Base-by-base conservation (phyloP, 2,888 invertebrate genomes). In the Drosophila vallismaia region DNA sequence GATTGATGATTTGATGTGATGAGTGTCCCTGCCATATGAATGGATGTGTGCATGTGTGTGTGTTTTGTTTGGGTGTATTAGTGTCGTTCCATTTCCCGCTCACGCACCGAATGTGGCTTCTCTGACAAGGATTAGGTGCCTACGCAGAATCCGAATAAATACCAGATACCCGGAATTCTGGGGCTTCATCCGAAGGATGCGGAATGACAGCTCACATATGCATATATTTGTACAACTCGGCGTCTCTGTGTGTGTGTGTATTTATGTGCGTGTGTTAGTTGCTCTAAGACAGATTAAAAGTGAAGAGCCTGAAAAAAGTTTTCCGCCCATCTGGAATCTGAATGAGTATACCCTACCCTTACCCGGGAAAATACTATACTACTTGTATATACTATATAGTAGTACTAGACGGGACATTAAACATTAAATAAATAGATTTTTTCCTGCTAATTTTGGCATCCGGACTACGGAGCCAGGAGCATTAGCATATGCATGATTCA, bases 1-100 rank as follows among this genome's bases (percentile, higher is more conserved):
- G 86, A 86, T 86, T 86, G 86, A 86, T 86, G 86, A 88, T 88
- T 83, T 68, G 62, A 79, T 79, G 79, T 80, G 84, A 75, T 76
- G 83, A 55, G 49, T 59, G 46, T 59, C 40, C 54, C 24, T 48
- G 57, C 42, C 55, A 49, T 45, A 33, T 50, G 54, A 4, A 33
- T 4, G 33, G 10, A 9, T 33, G 33, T 9, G n/a, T 5, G 4
- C 5, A 10, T 36, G n/a, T 36, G n/a, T 36, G 4, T 5, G 36
- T 9, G 28, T 19, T 51, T 45, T 53, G 49, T 49, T 50, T 59
- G 38, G 53, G 42, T 40, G 46, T 74, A 31, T 44, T 49, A 31
- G 57, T 62, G 49, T 28, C 44, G 70, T 42, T 55, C 63, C 66
- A 66, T 55, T 58, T 73, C 59, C 69, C 53, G 63, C 52, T 58